Evolutionary conservation across 2,797 vertebrate species (phyloP), one percentile per base, ranked within the genome.

Genomic region (Myotis daubentonii): DNA sequence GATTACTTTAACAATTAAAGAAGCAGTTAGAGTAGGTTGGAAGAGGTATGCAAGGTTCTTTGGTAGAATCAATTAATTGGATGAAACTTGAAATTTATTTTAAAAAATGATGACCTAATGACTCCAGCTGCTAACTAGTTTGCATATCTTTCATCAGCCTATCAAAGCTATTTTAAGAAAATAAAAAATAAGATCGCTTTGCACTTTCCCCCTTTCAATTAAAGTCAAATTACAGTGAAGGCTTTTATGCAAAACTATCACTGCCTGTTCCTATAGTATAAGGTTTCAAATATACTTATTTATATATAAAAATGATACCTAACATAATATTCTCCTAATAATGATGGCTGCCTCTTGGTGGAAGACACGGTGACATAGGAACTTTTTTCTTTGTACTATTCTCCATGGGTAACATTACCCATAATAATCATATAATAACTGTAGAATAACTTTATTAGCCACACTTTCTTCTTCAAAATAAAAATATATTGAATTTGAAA

Each of bases 181-280:
- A 47, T 71, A 81, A 88, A 36, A 89, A 57, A 83, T 70, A 75
- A 20, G 17, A 9, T 87, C 36, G 55, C 5, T 76, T 76, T 53
- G 11, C 53, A 68, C 8, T 87, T 86, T 86, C 22, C 4, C 49
- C 19, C 30, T 89, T 89, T 84, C 41, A 75, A 25, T 71, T 75
- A 75, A 84, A 65, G 51, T 88, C 53, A 88, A 85, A 12, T 84
- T 60, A 79, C 71, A 81, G 28, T 62, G 20, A 92, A 78, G 19
- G 12, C 19, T 95, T 81, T 93, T 89, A 55, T 90, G n/a, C 36
- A 82, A 87, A 91, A 51, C 65, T 65, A 22, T 38, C 55, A 38
- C 11, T 49, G 22, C 51, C 72, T n/a, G 19, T 60, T 78, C 22
- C 47, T 81, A 13, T 75, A 71, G 74, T 68, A 68, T n/a, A 55